Conservation (phyloP, 2,113 vertebrate genomes). For the Columba janthina region DNA sequence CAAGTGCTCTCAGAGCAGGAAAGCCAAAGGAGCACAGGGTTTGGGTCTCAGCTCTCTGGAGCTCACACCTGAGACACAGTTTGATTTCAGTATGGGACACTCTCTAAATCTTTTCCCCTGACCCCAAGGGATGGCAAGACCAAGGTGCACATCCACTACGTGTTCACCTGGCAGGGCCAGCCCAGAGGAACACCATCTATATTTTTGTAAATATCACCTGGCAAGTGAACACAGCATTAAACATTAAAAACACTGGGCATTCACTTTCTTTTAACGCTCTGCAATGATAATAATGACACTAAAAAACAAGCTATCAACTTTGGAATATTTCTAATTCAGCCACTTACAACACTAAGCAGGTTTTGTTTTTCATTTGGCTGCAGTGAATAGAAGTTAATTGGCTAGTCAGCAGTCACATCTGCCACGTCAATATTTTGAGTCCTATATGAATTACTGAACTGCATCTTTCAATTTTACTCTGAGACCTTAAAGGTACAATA, state of each 20-base stretch:
- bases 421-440: background rate
- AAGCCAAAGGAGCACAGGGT: accelerated
- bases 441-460: background rate
- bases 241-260: background rate
- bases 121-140: background rate
- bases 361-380: slow-evolving; percentile 4
- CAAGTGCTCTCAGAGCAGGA: background rate
- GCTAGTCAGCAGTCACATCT: slow-evolving; percentile 19
- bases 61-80: background rate
- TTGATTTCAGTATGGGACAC: background rate
- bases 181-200: background rate
- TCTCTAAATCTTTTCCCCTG: background rate
- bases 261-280: background rate
- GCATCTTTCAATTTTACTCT: slow-evolving; percentile 55
- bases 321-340: slow-evolving; percentile 1
- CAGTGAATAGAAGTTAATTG: slow-evolving; percentile 14
- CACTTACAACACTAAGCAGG: background rate
- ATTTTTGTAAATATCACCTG: background rate
- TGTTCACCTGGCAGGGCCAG: background rate
- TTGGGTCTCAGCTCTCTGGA: background rate
- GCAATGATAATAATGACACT: background rate
- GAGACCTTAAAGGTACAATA: slow-evolving; percentile 42
- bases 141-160: background rate
- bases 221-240: background rate
- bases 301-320: background rate